phyloP scores from a whole-genome alignment of 2,797 vertebrate genomes.

The Aplochiton taeniatus region DNA sequence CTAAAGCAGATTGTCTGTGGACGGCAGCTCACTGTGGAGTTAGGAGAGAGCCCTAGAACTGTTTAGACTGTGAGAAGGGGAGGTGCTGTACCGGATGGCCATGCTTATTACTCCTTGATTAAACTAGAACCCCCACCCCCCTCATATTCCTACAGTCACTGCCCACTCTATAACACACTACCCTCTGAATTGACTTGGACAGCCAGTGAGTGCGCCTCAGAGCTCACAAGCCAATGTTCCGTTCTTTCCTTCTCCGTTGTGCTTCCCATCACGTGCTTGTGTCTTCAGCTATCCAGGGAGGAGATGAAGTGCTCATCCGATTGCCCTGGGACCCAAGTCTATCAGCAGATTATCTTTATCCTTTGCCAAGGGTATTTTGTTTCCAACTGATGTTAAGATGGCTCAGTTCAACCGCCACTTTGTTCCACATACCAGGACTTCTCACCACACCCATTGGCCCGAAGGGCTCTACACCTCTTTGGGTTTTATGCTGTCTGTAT shows the following conservation, averaged over 20 bases:
- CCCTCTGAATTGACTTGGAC: slow-evolving; percentile 37
- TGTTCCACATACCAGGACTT: slow-evolving; percentile 42
- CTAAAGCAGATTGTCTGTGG: slow-evolving; percentile 32
- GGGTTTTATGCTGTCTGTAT: slow-evolving; percentile 19
- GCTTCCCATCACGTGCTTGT: slow-evolving; percentile 38
- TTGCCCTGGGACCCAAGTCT: slow-evolving; percentile 19
- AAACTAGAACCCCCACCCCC: slow-evolving; percentile 18
- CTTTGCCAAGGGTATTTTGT: slow-evolving; percentile 10
- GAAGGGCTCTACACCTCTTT: slow-evolving; percentile 44
- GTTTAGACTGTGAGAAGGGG: slow-evolving; percentile 17
- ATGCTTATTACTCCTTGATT: slow-evolving; percentile 41
- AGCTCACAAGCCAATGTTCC: slow-evolving; percentile 28
- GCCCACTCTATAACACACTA: slow-evolving; percentile 33
- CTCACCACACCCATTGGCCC: slow-evolving; percentile 48
- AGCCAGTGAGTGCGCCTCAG: slow-evolving; percentile 14
- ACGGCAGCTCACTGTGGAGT: slow-evolving; percentile 39
- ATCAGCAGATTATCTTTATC: slow-evolving; percentile 15
- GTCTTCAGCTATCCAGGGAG: slow-evolving; percentile 38
- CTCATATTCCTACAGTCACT: slow-evolving; percentile 33
- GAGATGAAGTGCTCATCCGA: slow-evolving; percentile 20
- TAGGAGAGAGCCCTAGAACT: slow-evolving; percentile 31
- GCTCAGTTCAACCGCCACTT: neutral
- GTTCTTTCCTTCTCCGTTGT: slow-evolving; percentile 18
- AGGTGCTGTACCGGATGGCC: slow-evolving; percentile 30
- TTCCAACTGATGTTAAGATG: slow-evolving; percentile 20